phyloP scores from a whole-genome alignment of 2,888 invertebrate species.

The Gari tellinella region DNA sequence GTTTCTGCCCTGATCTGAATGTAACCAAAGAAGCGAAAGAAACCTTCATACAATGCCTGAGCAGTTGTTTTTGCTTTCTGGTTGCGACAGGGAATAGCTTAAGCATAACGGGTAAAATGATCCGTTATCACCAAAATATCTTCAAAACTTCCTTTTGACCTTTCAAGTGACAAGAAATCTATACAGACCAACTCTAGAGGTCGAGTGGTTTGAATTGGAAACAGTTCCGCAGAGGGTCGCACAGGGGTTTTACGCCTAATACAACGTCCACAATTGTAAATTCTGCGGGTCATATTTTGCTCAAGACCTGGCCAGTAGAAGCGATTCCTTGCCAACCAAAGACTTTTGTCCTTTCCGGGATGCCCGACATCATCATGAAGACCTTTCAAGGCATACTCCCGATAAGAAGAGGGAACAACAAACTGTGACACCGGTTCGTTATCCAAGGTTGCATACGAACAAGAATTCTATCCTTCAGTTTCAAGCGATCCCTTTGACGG shows the following conservation, averaged over 20 bases:
- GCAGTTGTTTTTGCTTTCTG: constrained; percentile 46
- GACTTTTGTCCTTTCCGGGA: constrained; percentile 14
- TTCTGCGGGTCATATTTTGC: neutral
- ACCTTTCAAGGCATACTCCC: neutral
- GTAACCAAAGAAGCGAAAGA: constrained; percentile 36
- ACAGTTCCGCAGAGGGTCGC: constrained; percentile 10
- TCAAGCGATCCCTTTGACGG: no score
- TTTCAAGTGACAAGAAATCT: constrained; percentile 42
- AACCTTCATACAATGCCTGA: constrained; percentile 36
- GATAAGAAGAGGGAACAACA: constrained; percentile 1
- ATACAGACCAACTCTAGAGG: constrained; percentile 51
- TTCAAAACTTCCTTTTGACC: constrained; percentile 30
- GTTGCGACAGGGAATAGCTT: constrained; percentile 43
- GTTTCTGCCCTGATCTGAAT: constrained; percentile 18
- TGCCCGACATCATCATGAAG: constrained; percentile 15
- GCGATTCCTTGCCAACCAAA: constrained; percentile 6
- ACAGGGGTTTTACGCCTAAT: constrained; percentile 17
- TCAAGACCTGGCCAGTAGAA: constrained; percentile 14
- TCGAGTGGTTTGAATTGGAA: constrained; percentile 15
- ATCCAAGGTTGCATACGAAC: no score
- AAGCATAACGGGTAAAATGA: constrained; percentile 46
- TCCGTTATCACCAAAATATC: constrained; percentile 52
- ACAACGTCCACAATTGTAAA: constrained; percentile 20
- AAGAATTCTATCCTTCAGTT: no score
- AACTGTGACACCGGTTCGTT: neutral